Evolutionary conservation across 1,140 invertebrate species (phyloP), one percentile per base, ranked within the genome.

Genomic region (Aporrectodea caliginosa): DNA sequence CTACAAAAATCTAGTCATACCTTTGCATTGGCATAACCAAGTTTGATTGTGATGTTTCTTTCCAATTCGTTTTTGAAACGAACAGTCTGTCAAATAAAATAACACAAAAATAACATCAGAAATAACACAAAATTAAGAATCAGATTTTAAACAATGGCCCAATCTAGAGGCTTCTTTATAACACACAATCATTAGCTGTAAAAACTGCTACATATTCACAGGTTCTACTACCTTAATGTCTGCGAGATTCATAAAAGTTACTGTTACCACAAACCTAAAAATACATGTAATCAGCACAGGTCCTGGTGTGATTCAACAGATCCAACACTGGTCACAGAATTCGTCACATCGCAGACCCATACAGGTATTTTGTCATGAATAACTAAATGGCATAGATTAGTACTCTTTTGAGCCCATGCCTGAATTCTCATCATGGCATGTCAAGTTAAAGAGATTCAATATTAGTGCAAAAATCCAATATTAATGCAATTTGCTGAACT

Each of bases 51-150:
- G 88, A 99, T 99, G 87, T 99, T 99, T 84, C 98, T 92, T 88
- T 99, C 97, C 80, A 99, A 88, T 90, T 99, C 98, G 91, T 99
- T 99, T 88, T 99, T 99, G 88, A 99, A 99, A 88, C 98, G 92
- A 83, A 99, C 97, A 92, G 98, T 99, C 89, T 98, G 94, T 69
- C 85, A 85, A 75, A n/a, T n/a, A n/a, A n/a, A 78, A 74, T 78
- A 79, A 78, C 76, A n/a, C n/a, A n/a, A n/a, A n/a, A n/a, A n/a
- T n/a, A n/a, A n/a, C n/a, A n/a, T n/a, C n/a, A n/a, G n/a, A n/a
- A n/a, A n/a, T n/a, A n/a, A n/a, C n/a, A n/a, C n/a, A n/a, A n/a
- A n/a, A n/a, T n/a, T n/a, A n/a, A n/a, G n/a, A n/a, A n/a, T n/a
- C n/a, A 81, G 73, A 74, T 2, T 76, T 75, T 22, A 78, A 69